Conservation (phyloP, 30 jellyfish, hydroid and myxozoan species). For the Clytia hemisphaerica region DNA sequence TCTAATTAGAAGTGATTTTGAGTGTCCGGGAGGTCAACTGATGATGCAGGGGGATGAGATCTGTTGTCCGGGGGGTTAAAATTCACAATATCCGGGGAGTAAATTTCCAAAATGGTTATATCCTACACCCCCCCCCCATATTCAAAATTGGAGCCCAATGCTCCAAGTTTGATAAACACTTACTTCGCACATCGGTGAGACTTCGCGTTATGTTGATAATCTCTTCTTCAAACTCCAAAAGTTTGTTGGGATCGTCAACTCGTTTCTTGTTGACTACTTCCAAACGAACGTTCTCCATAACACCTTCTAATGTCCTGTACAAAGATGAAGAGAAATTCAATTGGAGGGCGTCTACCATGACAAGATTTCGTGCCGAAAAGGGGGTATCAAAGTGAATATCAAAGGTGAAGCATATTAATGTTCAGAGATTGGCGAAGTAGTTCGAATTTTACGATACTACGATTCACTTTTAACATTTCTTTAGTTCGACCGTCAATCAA, state of each 20-base stretch:
- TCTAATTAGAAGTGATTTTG: no score
- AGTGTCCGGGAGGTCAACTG: no score
- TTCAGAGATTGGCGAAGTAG: no score
- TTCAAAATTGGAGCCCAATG: no score
- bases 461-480: not conserved
- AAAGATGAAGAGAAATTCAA: not conserved
- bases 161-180: no score
- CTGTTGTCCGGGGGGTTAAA: no score
- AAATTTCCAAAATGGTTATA: no score
- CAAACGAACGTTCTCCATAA: slow-evolving; percentile 67
- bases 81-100: no score
- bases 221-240: slow-evolving; percentile 45
- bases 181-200: slow-evolving; percentile 76
- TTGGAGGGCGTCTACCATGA: not conserved
- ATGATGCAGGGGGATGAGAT: no score
- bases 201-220: slow-evolving; percentile 43
- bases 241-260: slow-evolving; percentile 48
- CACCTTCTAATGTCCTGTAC: slow-evolving; percentile 76
- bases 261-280: slow-evolving; percentile 69
- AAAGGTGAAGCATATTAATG: not conserved
- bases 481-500: not conserved
- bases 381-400: not conserved
- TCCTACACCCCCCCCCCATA: no score
- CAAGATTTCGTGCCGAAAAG: not conserved
- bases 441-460: no score